Base-by-base conservation (phyloP, 1,140 invertebrate genomes). In the Drosophila neocordata region DNA sequence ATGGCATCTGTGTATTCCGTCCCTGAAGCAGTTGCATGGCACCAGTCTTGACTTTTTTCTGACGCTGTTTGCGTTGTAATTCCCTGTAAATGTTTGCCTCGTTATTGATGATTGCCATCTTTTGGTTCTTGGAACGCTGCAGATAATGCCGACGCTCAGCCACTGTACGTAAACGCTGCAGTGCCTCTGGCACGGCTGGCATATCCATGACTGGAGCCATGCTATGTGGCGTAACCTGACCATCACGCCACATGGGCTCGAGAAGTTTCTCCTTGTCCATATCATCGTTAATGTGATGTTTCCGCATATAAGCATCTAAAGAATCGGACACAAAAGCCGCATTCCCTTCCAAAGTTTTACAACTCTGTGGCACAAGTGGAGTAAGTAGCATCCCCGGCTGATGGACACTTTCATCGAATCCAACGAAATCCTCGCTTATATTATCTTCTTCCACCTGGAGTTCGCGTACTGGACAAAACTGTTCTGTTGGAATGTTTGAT, bases 81-180 rank as follows among this genome's bases (percentile, higher is more conserved):
- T 92, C 91, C 27, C 77, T 65, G 58, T 89, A 92, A 6, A 92
- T 66, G 20, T 85, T 90, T 0, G 85, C 85, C 64, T 91, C 90
- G 35, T 92, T 92, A 65, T 92, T 92, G 7, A 92, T 91, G 5
- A 92, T 90, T 6, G 77, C 73, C 71, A 90, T 81, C 41, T 90
- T 90, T 11, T 87, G 74, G 51, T 80, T 90, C 55, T 90, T 87
- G 15, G 61, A 81, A 18, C 79, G 84, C 48, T 90, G 82, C 44
- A 92, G 48, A 52, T 89, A 88, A 4, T 59, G 56, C 1, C 90
- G 81, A 4, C 91, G 72, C 41, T 92, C 91, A 6, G 87, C 91
- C 1, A 92, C 87, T 3, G 91, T 92, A 4, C 91, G 76, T 51
- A 91, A 44, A 1, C 77, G 70, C 18, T 87, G 78, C 31, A 92